Conservation (phyloP, 2,113 vertebrate genomes). For the Pteronura brasiliensis region DNA sequence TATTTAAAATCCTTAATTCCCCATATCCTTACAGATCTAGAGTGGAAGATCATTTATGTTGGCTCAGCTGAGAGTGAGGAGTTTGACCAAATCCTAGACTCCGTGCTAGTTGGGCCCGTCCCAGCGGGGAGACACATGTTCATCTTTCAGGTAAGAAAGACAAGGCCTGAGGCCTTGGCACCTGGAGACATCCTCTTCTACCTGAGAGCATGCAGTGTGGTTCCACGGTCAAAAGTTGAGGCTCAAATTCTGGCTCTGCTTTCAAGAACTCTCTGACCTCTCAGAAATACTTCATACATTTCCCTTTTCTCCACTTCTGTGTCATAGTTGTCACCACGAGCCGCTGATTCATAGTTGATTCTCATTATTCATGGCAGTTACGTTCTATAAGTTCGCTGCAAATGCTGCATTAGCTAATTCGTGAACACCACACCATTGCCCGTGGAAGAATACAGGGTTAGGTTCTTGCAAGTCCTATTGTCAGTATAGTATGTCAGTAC, state of each 20-base stretch:
- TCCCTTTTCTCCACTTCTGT: not conserved
- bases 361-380: not conserved
- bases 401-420: not conserved
- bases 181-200: not conserved
- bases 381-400: not conserved
- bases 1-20: not conserved
- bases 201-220: not conserved
- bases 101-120: conserved; percentile 92
- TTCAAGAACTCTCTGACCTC: not conserved
- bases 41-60: conserved; percentile 96
- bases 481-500: not conserved
- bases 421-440: not conserved
- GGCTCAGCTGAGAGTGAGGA: conserved; percentile 95
- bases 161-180: not conserved
- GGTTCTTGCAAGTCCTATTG: not conserved
- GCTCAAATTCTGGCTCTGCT: not conserved
- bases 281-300: not conserved
- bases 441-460: not conserved
- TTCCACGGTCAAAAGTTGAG: not conserved
- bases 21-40: conserved; percentile 84
- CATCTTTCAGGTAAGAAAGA: conserved; percentile 90
- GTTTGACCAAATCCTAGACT: conserved; percentile 93
- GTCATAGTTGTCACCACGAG: not conserved
- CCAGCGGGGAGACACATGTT: conserved; percentile 95
- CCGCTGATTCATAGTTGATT: not conserved